A percentile compares a stretch with the other conserved stretches of the same genome.
Evolutionary conservation across 2,113 vertebrate species (phyloP).

Genomic region (Hippocampus zosterae): DNA sequence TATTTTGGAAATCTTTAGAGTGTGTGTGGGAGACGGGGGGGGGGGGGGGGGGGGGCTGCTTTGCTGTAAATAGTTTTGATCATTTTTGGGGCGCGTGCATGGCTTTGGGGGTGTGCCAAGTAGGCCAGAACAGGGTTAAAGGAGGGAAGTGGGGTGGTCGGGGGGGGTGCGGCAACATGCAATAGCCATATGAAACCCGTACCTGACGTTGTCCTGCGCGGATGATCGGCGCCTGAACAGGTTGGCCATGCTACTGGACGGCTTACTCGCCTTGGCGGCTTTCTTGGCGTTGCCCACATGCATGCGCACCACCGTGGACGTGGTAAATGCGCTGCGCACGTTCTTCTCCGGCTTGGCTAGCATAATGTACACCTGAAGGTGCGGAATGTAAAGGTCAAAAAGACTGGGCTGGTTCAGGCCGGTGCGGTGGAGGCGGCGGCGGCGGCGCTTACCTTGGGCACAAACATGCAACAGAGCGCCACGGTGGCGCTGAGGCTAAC

Average conservation of each 20-base stretch:
- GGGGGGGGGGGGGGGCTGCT: too few relatives aligned
- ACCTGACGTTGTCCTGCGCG: conserved; percentile 90
- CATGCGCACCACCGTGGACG: conserved; percentile 95
- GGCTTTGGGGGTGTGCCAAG: too few relatives aligned
- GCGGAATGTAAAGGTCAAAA: not conserved
- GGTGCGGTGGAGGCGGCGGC: too few relatives aligned
- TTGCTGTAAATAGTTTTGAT: too few relatives aligned
- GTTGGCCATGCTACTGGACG: conserved; percentile 91
- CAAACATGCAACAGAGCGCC: conserved; percentile 96
- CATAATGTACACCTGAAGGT: conserved; percentile 88
- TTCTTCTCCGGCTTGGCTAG: conserved; percentile 95
- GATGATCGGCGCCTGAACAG: conserved; percentile 89
- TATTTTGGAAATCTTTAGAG: too few relatives aligned
- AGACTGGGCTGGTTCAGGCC: not conserved
- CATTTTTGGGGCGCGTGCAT: too few relatives aligned
- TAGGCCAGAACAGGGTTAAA: too few relatives aligned
- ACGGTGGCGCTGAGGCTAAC: conserved; percentile 96
- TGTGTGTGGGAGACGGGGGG: too few relatives aligned
- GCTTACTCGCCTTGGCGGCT: conserved; percentile 77
- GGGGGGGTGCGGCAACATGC: not conserved
- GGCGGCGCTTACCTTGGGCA: conserved; percentile 77
- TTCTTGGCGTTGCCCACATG: conserved; percentile 94
- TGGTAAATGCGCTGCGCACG: conserved; percentile 95
- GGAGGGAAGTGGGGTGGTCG: too few relatives aligned
- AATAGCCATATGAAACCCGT: conserved; percentile 23